Conservation (phyloP, 2,113 vertebrate genomes). For the Bagarius yarrelli region DNA sequence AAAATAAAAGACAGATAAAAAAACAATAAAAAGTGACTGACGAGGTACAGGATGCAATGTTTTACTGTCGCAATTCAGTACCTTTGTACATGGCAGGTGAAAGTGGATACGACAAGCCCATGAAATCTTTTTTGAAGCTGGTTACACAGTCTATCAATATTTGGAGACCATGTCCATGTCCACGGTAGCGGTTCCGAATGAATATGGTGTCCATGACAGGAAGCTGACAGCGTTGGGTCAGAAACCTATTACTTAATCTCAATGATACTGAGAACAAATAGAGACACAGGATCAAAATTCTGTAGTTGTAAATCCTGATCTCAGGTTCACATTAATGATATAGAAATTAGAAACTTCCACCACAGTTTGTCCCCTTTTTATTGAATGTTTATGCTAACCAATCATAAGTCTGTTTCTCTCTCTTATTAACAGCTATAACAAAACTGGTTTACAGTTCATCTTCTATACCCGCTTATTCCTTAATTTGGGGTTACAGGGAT, state of each 20-base stretch:
- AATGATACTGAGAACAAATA: constrained; percentile 64
- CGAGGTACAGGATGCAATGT: background rate
- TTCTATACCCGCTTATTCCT: no score
- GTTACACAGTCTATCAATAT: constrained; percentile 86
- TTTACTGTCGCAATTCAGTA: constrained; percentile 49
- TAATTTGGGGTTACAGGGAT: no score
- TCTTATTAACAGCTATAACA: background rate
- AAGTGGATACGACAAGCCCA: constrained; percentile 81
- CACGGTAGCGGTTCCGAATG: constrained; percentile 76
- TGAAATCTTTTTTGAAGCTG: constrained; percentile 71
- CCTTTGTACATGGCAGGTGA: constrained; percentile 75
- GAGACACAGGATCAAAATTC: background rate
- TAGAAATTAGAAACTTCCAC: background rate
- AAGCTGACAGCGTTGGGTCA: constrained; percentile 70
- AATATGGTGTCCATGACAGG: constrained; percentile 86
- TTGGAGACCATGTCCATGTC: constrained; percentile 71
- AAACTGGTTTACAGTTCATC: background rate
- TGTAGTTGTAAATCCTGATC: background rate
- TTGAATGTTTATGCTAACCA: background rate
- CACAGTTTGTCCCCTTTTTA: background rate
- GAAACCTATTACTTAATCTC: constrained; percentile 60
- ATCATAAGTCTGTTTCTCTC: background rate
- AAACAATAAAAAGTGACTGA: background rate
- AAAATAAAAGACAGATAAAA: background rate
- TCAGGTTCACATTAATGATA: background rate